These are phyloP conservation scores for Macropodus opercularis DNA, from an alignment of 2,797 vertebrate genomes.

Conservation along the genomic window DNA sequence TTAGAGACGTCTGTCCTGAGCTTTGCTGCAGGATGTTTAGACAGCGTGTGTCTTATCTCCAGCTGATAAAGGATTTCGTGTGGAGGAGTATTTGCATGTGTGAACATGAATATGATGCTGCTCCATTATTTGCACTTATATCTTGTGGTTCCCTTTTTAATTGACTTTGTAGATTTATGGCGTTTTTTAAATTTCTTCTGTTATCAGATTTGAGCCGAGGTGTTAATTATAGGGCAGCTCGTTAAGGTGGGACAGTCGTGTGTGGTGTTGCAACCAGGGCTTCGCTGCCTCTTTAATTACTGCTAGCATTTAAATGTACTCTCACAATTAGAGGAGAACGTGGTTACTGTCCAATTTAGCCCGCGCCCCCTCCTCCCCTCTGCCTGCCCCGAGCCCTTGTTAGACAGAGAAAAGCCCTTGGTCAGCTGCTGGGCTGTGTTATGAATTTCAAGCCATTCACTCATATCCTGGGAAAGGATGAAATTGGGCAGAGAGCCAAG, in stretches of 20 bases:
- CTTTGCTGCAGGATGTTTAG: conserved; percentile 46
- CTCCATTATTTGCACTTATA: conserved; percentile 1
- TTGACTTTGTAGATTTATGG: conserved; percentile 1
- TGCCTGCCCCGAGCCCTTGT: conserved; percentile 33
- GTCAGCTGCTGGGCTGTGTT: conserved; percentile 87
- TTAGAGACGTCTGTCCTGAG: conserved; percentile 1
- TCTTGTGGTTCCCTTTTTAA: conserved; percentile 15
- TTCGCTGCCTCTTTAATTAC: conserved; percentile 73
- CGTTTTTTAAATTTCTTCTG: too few relatives aligned
- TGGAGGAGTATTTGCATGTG: conserved; percentile 1
- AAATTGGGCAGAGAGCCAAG: conserved; percentile 69
- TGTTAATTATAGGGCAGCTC: conserved; percentile 51
- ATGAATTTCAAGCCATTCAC: conserved; percentile 87
- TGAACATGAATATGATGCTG: background rate
- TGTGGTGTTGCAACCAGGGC: conserved; percentile 51
- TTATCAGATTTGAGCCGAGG: conserved; percentile 21
- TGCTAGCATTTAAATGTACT: conserved; percentile 69
- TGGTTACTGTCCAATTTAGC: conserved; percentile 67
- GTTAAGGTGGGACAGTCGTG: conserved; percentile 36
- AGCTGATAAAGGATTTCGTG: conserved; percentile 19
- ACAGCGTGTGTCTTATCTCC: conserved; percentile 20
- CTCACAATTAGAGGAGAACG: conserved; percentile 77
- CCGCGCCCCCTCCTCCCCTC: conserved; percentile 32
- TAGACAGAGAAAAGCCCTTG: conserved; percentile 77
- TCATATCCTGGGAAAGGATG: conserved; percentile 87